phyloP scores from a whole-genome alignment of 2,888 invertebrate genomes.

The Vesta saturnalis region DNA sequence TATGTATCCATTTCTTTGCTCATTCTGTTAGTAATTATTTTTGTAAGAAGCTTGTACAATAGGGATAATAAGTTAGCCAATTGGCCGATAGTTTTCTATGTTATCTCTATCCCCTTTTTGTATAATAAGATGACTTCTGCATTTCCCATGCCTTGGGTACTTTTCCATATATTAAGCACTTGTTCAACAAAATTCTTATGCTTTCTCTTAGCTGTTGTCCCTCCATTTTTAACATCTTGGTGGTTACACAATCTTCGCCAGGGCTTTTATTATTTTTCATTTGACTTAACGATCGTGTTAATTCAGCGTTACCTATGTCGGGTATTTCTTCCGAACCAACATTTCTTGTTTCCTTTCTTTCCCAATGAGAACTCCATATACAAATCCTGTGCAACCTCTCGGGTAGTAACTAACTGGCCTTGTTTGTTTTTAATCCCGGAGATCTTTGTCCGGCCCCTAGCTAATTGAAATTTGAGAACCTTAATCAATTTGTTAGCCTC shows the following conservation, averaged over 20 bases:
- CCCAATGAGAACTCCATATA: too few species aligned
- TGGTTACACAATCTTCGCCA: conserved; percentile 30
- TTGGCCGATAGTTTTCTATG: conserved; percentile 41
- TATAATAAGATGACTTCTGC: conserved; percentile 36
- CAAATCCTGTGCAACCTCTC: too few species aligned
- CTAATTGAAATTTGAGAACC: too few species aligned
- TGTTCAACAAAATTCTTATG: conserved; percentile 33
- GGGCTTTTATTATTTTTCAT: conserved; percentile 30
- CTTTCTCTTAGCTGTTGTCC: conserved; percentile 1
- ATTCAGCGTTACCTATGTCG: not conserved
- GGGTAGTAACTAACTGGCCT: too few species aligned
- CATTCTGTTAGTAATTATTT: too few species aligned
- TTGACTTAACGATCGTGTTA: conserved; percentile 4
- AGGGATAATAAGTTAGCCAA: conserved; percentile 30
- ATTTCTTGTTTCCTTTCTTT: not conserved
- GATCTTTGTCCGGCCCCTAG: too few species aligned
- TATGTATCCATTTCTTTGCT: too few species aligned
- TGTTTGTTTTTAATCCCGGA: too few species aligned
- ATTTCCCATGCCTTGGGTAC: conserved; percentile 36
- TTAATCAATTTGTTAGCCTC: too few species aligned
- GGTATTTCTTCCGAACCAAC: not conserved
- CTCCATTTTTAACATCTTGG: conserved; percentile 29
- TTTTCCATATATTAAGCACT: conserved; percentile 29
- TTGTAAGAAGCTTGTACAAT: too few species aligned
- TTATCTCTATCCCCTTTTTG: conserved; percentile 39